Percentiles rank a stretch among this genome's conserved stretches.
These are phyloP conservation scores for Stomatorhinus walkeri DNA, from an alignment of 2,797 vertebrate species.

Conservation along the genomic window DNA sequence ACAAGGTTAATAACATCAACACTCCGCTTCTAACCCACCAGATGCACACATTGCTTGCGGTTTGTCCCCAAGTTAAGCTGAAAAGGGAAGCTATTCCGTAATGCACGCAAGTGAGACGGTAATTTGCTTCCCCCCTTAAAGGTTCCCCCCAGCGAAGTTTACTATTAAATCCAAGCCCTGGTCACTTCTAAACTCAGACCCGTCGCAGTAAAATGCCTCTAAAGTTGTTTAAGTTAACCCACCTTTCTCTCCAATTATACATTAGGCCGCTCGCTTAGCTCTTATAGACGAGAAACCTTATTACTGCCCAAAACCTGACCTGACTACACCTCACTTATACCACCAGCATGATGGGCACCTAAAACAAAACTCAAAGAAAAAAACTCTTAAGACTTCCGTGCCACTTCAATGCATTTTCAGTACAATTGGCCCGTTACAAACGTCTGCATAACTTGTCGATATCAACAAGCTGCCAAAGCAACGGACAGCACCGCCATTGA, in stretches of 20 bases:
- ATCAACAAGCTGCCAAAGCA: not conserved
- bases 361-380: not conserved
- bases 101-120: slow-evolving; percentile 7
- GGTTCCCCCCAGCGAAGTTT: not conserved
- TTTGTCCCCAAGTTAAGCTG: not conserved
- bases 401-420: not conserved
- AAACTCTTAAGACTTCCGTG: not conserved
- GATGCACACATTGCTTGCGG: not conserved
- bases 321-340: not conserved
- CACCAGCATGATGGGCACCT: not conserved
- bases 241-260: not conserved
- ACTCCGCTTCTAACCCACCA: not conserved
- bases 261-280: not conserved
- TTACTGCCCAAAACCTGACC: not conserved
- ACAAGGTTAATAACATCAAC: not conserved
- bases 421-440: not conserved
- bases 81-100: slow-evolving; percentile 16
- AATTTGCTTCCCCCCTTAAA: slow-evolving; percentile 10
- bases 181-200: not conserved
- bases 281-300: not conserved
- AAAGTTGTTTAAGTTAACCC: not conserved
- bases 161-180: not conserved
- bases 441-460: not conserved
- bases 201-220: not conserved
- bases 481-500: not conserved